Evolutionary conservation across 2,113 vertebrate species (phyloP), one percentile per base, ranked within the genome.

Genomic region (Pipa parva): DNA sequence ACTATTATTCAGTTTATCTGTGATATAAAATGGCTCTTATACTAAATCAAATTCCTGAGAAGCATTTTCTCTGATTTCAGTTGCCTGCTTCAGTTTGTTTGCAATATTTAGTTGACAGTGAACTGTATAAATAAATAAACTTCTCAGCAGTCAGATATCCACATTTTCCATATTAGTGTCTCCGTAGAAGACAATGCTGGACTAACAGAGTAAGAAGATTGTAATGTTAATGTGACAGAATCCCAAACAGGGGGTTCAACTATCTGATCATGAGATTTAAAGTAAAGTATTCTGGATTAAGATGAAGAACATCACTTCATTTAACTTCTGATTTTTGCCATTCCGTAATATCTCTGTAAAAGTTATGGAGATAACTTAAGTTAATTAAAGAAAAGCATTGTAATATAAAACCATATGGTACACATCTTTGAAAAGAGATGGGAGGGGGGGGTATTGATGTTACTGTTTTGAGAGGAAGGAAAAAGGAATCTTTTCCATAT

Each of bases 371-470:
- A 60, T 68, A 39, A 25, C 22, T 36, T 49, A 67, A 36, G 54
- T 33, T 37, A 68, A 68, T 52, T 68, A 51, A 39, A 68, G 56
- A 51, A 59, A 59, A 68, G 51, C 25, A 52, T 37, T 46, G 9
- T 24, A 25, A n/a, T n/a, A n/a, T 39, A 42, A 49, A 22, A 59
- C 46, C 65, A 68, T 52, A 60, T 68, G 65, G 65, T 39, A 39
- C 4, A 13, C 56, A 68, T 68, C 21, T 68, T 68, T 28, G 22
- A 37, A 39, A 26, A 45, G 46, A 39, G 46, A 68, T 68, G 50
- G 59, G 27, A 52, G 31, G 54, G 20, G 63, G 36, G 55, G 21
- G 26, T 46, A 46, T 37, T 33, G 55, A 59, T 59, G 65, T 59
- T 59, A 45, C 49, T 20, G 8, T 42, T 26, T 48, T 28, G 52